Percentiles rank a stretch among this genome's conserved stretches.
phyloP scores from a whole-genome alignment of 2,888 invertebrate genomes.

The Eubasilissa splendida region DNA sequence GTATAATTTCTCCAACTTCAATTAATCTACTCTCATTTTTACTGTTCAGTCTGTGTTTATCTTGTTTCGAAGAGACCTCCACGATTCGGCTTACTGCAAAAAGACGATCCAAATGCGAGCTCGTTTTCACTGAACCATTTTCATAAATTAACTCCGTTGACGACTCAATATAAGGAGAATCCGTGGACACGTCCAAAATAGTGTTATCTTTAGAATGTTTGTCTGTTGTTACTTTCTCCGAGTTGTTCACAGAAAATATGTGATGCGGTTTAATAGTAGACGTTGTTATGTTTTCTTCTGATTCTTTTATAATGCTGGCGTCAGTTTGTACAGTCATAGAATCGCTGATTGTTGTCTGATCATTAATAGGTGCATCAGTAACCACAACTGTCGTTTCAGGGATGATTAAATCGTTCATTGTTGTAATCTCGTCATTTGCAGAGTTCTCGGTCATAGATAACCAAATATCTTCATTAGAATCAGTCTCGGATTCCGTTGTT shows the following conservation, averaged over 20 bases:
- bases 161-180: constrained; percentile 60
- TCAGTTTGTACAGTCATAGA: not conserved
- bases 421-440: constrained; percentile 54
- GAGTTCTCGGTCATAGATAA: constrained; percentile 61
- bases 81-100: constrained; percentile 81
- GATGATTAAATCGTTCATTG: constrained; percentile 32
- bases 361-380: not conserved
- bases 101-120: constrained; percentile 71
- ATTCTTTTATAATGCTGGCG: constrained; percentile 62
- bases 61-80: constrained; percentile 78
- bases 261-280: constrained; percentile 67
- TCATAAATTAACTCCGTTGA: constrained; percentile 63
- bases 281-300: constrained; percentile 64
- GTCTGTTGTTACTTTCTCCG: constrained; percentile 44
- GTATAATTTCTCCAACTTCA: constrained; percentile 71
- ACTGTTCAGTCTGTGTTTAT: constrained; percentile 73
- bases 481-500: constrained; percentile 44
- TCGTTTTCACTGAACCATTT: constrained; percentile 65
- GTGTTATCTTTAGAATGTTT: constrained; percentile 37
- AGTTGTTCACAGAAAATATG: constrained; percentile 67
- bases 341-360: not conserved
- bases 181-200: constrained; percentile 61
- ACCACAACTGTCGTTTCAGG: constrained; percentile 60
- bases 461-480: constrained; percentile 45
- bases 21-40: constrained; percentile 72